These are phyloP conservation scores for Poecilus cupreus DNA, from an alignment of 2,888 invertebrate species.

Conservation along the genomic window DNA sequence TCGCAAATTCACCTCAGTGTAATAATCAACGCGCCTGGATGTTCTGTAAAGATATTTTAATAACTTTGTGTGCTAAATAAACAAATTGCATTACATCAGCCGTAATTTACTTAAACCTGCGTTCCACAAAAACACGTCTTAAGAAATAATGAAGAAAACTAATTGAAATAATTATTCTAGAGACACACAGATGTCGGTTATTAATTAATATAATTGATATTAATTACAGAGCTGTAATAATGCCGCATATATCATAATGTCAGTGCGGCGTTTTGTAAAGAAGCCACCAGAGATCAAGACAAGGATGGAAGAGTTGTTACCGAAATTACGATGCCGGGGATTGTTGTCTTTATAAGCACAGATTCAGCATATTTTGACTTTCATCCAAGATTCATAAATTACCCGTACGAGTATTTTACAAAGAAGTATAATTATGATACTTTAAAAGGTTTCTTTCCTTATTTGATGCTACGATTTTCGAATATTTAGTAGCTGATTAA, in stretches of 20 bases:
- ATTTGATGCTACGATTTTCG: background rate
- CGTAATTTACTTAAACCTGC: conserved; percentile 46
- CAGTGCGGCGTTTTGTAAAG: conserved; percentile 24
- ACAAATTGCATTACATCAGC: conserved; percentile 53
- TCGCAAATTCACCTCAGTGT: background rate
- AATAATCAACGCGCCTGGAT: background rate
- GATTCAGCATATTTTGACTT: background rate
- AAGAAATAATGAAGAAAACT: conserved; percentile 53
- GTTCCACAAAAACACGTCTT: conserved; percentile 50
- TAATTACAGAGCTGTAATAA: conserved; percentile 51
- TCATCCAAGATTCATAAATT: conserved; percentile 1
- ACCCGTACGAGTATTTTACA: too few species aligned
- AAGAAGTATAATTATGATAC: background rate
- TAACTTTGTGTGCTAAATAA: conserved; percentile 51
- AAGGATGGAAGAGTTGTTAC: background rate
- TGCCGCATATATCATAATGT: conserved; percentile 55
- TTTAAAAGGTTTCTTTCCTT: background rate
- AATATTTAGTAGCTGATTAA: background rate
- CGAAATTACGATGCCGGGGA: background rate
- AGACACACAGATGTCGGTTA: conserved; percentile 58
- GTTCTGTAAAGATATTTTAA: conserved; percentile 48
- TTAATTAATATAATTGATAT: conserved; percentile 59
- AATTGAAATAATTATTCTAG: conserved; percentile 57
- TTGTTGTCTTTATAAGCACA: background rate
- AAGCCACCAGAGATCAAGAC: background rate